Base-by-base conservation (phyloP, 2,113 vertebrate genomes). In the Plectropomus leopardus region DNA sequence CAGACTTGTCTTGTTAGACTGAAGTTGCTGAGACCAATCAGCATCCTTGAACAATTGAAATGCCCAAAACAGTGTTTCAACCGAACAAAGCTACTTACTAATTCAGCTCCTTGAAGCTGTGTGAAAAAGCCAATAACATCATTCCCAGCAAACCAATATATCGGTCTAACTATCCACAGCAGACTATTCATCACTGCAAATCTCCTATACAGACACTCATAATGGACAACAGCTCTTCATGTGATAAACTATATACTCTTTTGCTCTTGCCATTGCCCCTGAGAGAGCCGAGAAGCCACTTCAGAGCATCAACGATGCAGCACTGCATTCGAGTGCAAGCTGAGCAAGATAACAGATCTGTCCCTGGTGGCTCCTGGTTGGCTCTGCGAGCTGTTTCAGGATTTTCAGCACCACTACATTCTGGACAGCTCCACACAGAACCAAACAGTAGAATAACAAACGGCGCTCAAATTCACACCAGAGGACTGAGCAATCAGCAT, bases 401-500 rank as follows among this genome's bases (percentile, higher is more conserved):
- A 76, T 79, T 85, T 88, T 88, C 86, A 91, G 89, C 84, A 80
- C 80, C 84, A 58, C 86, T 64, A 59, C 77, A 28, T 40, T 57
- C 23, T 76, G 82, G 89, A 92, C 86, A 89, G 89, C 80, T 76
- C 82, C 73, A 48, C 68, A 58, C 75, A 24, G 40, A 80, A n/a
- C 54, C 36, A 57, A 83, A 69, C 60, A 42, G 72, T 60, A 40
- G 73, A 72, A 78, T 77, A 72, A 75, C 57, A 84, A 84, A 82
- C 4, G 5, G 55, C 9, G 7, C 51, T 69, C 17, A 48, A 1
- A 57, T 36, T 21, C 16, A 66, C 51, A 15, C 17, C 24, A 23
- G 44, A 63, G 13, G 74, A 21, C 3, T 0, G 24, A 70, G 23
- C 67, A 66, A 50, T 72, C 36, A 47, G 15, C 36, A 71, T 40